phyloP scores from a whole-genome alignment of 2,797 vertebrate species.

The Gymnothorax javanicus region DNA sequence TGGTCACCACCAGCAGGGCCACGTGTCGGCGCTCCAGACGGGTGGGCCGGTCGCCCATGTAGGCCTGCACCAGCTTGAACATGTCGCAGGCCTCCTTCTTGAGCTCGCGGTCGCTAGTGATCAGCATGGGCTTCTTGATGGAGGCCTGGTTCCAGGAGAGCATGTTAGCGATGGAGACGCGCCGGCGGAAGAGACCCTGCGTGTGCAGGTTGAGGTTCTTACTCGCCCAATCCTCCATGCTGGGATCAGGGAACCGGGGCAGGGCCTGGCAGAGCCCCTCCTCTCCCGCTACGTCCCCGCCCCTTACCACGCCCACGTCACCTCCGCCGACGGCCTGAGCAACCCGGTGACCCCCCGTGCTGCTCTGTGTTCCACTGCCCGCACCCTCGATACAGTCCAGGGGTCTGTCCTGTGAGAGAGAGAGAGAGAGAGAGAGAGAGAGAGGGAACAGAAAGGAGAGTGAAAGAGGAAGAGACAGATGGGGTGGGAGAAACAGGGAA shows the following conservation, averaged over 20 bases:
- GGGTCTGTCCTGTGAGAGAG: constrained; percentile 66
- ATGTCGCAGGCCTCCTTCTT: constrained; percentile 90
- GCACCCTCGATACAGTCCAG: constrained; percentile 71
- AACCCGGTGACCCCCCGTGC: constrained; percentile 63
- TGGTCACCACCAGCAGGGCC: constrained; percentile 80
- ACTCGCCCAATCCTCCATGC: constrained; percentile 89
- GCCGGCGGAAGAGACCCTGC: constrained; percentile 86
- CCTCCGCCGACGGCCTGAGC: constrained; percentile 58
- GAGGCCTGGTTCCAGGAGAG: constrained; percentile 88
- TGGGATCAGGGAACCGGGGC: constrained; percentile 71
- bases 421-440: no score
- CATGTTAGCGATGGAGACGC: constrained; percentile 90
- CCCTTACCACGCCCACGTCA: constrained; percentile 58
- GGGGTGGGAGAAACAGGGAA: background rate
- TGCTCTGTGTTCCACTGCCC: constrained; percentile 69
- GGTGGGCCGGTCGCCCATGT: constrained; percentile 88
- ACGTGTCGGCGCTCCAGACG: constrained; percentile 82
- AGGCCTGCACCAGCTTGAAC: constrained; percentile 90
- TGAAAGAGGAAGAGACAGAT: no score
- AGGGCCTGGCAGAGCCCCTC: constrained; percentile 79
- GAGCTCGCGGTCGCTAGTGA: constrained; percentile 82
- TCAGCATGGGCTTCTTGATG: constrained; percentile 91
- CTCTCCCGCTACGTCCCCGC: constrained; percentile 38
- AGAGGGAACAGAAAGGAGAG: no score
- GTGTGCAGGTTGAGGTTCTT: constrained; percentile 92